Evolutionary conservation across 2,888 invertebrate species (phyloP).

Genomic region (Lasioglossum figueresi): DNA sequence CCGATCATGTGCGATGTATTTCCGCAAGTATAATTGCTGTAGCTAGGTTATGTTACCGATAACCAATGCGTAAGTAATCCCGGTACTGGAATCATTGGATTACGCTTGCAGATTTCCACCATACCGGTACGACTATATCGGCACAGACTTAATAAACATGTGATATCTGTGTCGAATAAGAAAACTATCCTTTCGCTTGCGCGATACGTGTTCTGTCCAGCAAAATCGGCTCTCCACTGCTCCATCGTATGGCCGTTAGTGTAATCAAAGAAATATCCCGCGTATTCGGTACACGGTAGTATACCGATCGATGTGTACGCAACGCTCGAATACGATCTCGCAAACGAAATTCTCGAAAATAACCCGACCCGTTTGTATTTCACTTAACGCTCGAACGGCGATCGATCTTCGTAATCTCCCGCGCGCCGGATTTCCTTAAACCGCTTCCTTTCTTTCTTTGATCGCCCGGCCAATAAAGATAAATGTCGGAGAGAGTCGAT

Average conservation of each 20-base stretch:
- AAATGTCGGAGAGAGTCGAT: slow-evolving; percentile 37
- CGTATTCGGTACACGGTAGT: neutral
- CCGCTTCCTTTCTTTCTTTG: slow-evolving; percentile 34
- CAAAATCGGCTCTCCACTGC: neutral
- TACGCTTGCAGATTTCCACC: neutral
- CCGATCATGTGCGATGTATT: neutral
- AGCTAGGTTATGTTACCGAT: neutral
- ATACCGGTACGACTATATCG: too few relatives aligned
- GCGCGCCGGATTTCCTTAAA: slow-evolving; percentile 52
- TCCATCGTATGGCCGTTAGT: neutral
- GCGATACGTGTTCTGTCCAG: neutral
- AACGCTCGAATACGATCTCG: neutral
- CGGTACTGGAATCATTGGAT: neutral
- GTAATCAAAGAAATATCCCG: neutral
- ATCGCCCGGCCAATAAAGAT: slow-evolving; percentile 47
- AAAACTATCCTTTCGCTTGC: neutral
- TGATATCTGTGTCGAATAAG: neutral
- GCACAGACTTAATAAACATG: too few relatives aligned
- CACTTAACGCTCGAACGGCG: slow-evolving; percentile 34
- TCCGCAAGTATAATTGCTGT: neutral
- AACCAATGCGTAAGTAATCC: neutral
- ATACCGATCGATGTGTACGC: neutral
- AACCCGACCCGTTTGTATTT: slow-evolving; percentile 1
- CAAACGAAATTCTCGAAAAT: slow-evolving; percentile 18
- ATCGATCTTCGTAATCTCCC: slow-evolving; percentile 52